These are phyloP conservation scores for Myzus persicae DNA, from an alignment of 1,140 invertebrate genomes.

Conservation along the genomic window DNA sequence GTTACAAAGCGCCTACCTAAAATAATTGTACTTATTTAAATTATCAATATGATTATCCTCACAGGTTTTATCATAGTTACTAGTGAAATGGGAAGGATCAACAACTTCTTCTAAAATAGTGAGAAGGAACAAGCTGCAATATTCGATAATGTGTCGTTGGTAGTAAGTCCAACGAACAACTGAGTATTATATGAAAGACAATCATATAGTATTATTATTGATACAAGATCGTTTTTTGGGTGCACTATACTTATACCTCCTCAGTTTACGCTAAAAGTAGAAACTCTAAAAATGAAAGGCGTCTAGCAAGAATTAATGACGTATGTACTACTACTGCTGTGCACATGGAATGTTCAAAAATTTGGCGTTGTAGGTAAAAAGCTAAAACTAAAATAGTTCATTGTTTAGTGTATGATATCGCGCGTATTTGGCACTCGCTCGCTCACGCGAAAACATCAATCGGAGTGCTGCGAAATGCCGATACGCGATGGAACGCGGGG, in stretches of 20 bases:
- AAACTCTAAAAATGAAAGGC: background rate
- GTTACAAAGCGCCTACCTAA: no score
- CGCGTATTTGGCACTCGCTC: background rate
- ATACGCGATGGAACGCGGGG: background rate
- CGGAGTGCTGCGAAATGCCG: background rate
- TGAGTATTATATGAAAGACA: no score
- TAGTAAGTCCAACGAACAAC: no score
- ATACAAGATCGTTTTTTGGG: background rate
- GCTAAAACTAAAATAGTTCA: constrained; percentile 7
- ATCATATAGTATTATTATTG: background rate
- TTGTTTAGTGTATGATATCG: background rate
- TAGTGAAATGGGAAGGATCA: no score
- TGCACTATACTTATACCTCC: background rate
- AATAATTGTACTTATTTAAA: no score
- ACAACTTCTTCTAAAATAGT: no score
- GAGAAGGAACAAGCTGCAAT: no score
- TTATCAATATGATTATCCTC: no score
- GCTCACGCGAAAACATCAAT: background rate
- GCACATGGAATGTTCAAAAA: background rate
- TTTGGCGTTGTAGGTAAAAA: constrained; percentile 15
- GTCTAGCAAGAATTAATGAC: background rate
- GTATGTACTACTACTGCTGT: background rate
- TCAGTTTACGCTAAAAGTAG: background rate
- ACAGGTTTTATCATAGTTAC: no score
- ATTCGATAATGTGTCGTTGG: no score